These are phyloP conservation scores for Hyles euphorbiae DNA, from an alignment of 1,140 invertebrate species.

Conservation along the genomic window DNA sequence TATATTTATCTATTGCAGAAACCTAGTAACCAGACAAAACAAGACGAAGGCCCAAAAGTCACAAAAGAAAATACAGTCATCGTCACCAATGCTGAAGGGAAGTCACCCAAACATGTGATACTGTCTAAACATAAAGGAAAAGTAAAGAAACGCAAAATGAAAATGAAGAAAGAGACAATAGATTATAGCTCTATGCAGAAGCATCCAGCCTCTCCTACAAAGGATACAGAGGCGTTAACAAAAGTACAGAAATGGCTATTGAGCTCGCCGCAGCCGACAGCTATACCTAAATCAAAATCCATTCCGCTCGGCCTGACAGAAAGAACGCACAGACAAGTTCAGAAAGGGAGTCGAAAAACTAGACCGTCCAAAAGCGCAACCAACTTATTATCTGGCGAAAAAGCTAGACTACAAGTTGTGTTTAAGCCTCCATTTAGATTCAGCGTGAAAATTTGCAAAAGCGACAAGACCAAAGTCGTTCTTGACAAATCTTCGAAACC, in stretches of 20 bases:
- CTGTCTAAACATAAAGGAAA: constrained; percentile 70
- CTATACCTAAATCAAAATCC: constrained; percentile 83
- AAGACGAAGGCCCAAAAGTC: constrained; percentile 53
- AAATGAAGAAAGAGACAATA: constrained; percentile 83
- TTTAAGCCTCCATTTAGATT: constrained; percentile 92
- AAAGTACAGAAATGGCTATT: constrained; percentile 91
- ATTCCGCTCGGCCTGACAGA: constrained; percentile 80
- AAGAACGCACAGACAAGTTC: constrained; percentile 53
- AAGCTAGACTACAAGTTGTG: constrained; percentile 86
- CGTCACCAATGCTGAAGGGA: constrained; percentile 63
- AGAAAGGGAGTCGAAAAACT: constrained; percentile 61
- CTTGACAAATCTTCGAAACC: constrained; percentile 70
- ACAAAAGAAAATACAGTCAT: constrained; percentile 56
- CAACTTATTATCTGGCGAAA: constrained; percentile 73
- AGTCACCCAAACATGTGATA: constrained; percentile 65
- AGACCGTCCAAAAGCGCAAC: constrained; percentile 72
- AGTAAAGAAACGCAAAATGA: constrained; percentile 64
- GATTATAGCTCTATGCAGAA: constrained; percentile 83
- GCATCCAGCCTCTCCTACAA: constrained; percentile 64
- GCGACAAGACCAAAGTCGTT: constrained; percentile 72
- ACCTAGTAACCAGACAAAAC: constrained; percentile 44
- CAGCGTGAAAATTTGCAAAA: constrained; percentile 86
- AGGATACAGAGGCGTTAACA: constrained; percentile 82
- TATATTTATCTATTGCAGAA: constrained; percentile 41
- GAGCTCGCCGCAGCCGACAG: constrained; percentile 78